Conservation (phyloP, 1,140 invertebrate species). For the Probaryconus sp. region DNA sequence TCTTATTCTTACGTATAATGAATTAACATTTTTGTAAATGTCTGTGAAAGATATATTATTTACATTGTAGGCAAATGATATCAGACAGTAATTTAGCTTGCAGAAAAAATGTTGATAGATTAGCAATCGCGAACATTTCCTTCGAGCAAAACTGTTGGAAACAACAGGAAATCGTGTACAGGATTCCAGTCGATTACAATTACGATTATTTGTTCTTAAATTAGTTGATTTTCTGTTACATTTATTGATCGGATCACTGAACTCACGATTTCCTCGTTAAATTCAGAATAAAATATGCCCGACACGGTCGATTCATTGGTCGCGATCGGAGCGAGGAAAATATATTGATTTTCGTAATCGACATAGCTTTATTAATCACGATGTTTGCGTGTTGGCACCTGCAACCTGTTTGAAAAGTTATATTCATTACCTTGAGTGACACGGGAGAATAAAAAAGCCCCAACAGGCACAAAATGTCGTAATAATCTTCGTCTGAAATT, state of each 20-base stretch:
- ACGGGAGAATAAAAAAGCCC: slow-evolving; percentile 32
- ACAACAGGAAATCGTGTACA: slow-evolving; percentile 13
- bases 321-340: slow-evolving; percentile 21
- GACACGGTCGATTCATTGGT: slow-evolving; percentile 5
- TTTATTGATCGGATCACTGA: slow-evolving; percentile 16
- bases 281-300: slow-evolving; percentile 26
- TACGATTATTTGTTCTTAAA: slow-evolving; percentile 26
- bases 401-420: slow-evolving; percentile 48
- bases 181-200: slow-evolving; percentile 15
- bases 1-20: no score
- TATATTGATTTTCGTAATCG: slow-evolving; percentile 48
- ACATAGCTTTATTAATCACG: slow-evolving; percentile 39
- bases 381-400: slow-evolving; percentile 52
- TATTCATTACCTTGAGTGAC: slow-evolving; percentile 48
- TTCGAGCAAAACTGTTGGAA: background rate
- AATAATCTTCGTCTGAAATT: slow-evolving; percentile 26
- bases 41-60: no score
- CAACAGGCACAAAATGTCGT: slow-evolving; percentile 21
- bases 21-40: no score
- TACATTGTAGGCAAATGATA: no score
- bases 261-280: slow-evolving; percentile 35
- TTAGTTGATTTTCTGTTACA: slow-evolving; percentile 20
- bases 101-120: no score
- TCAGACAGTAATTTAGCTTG: no score
- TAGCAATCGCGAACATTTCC: no score